Base-by-base conservation (phyloP, 1,140 invertebrate genomes). In the Luehdorfia chinensis region DNA sequence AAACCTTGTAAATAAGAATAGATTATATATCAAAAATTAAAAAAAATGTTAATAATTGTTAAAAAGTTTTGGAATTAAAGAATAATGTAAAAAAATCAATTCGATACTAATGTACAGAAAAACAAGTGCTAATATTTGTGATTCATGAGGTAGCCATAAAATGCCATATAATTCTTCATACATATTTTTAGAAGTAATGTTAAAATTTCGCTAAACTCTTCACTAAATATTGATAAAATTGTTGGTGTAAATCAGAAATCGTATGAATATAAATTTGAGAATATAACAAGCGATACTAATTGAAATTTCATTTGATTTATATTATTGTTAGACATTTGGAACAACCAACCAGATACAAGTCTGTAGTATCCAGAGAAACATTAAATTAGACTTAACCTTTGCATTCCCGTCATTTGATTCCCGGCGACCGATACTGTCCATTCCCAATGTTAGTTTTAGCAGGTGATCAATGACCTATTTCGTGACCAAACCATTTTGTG, bases 111-210 rank as follows among this genome's bases (percentile, higher is more conserved):
- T 79, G 69, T 78, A 73, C 67, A 76, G 61, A 48, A 50, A 62
- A 57, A 59, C 46, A 64, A 72, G 73, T 77, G 75, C 69, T 76
- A 70, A 74, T 58, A 59, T 64, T 71, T 76, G 72, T 81, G 76
- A 76, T 79, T 73, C 75, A 77, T 75, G 76, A 83, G 78, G 80
- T 80, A 85, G 80, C 78, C 80, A 85, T 83, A 74, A 70, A 69
- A 83, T 80, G 80, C 80, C 80, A 85, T 75, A 71, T 18, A 69
- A 59, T n/a, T n/a, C 41, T 55, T 68, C 59, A 60, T 73, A 74
- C 59, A 60, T 65, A 55, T 59, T 64, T 67, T 66, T 66, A 72
- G 62, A 63, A 54, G 59, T 59, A 63, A 43, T 43, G 15, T 43
- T 30, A 28, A 43, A 34, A 44, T 21, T 30, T 31, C 32, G 50